Conservation (phyloP, 2,797 vertebrate species). For the Anabacerthia variegaticeps region DNA sequence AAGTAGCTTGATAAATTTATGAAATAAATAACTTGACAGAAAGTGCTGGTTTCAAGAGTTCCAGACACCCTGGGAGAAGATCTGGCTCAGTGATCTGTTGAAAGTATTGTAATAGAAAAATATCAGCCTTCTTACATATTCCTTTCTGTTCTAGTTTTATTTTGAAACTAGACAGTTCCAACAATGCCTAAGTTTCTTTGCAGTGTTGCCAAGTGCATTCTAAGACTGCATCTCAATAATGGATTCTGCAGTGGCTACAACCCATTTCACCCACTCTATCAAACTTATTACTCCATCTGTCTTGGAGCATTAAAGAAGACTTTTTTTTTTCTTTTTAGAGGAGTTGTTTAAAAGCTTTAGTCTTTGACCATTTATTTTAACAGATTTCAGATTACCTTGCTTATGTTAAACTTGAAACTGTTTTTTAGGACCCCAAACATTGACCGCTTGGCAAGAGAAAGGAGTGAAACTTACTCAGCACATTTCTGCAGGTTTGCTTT, state of each 20-base stretch:
- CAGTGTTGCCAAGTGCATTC: background rate
- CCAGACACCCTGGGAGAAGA: background rate
- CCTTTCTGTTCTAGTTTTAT: background rate
- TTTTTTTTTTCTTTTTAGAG: no score
- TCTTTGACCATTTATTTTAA: background rate
- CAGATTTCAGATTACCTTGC: background rate
- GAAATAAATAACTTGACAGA: background rate
- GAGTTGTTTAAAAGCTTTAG: background rate
- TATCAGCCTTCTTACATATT: background rate
- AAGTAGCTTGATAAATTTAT: background rate
- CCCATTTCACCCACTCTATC: accelerated
- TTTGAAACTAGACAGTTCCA: background rate
- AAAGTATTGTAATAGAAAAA: background rate
- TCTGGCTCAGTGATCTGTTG: background rate
- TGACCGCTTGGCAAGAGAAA: constrained; percentile 82
- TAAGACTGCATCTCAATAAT: background rate
- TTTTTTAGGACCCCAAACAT: constrained; percentile 87
- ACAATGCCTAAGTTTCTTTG: background rate
- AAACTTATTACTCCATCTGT: background rate
- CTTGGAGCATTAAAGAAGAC: background rate
- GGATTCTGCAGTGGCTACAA: background rate
- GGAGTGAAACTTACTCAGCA: constrained; percentile 87
- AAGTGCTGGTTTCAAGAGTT: background rate
- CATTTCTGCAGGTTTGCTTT: constrained; percentile 84
- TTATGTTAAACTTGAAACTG: background rate